Evolutionary conservation across 2,888 invertebrate species (phyloP).

Genomic region (Acleris literana): DNA sequence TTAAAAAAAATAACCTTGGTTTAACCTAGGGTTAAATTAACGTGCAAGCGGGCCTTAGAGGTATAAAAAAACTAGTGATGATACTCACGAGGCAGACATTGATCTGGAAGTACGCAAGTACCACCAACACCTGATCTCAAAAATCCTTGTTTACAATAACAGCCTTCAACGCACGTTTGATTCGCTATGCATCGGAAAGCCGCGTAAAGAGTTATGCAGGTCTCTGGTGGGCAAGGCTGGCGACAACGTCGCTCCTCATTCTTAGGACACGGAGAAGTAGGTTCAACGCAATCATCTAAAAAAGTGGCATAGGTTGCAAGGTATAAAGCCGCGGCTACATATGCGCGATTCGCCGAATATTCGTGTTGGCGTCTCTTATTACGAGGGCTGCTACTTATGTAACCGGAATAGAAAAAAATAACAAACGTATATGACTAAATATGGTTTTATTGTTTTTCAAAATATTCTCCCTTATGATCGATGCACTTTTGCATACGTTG

Average conservation of each 20-base stretch:
- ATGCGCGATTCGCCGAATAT: too few relatives aligned
- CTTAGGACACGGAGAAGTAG: slow-evolving; percentile 7
- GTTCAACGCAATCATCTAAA: slow-evolving; percentile 2
- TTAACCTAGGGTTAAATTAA: too few relatives aligned
- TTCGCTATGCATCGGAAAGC: slow-evolving; percentile 8
- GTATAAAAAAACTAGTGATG: too few relatives aligned
- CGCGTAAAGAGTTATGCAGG: slow-evolving; percentile 13
- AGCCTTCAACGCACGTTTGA: slow-evolving; percentile 30
- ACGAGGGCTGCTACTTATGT: too few relatives aligned
- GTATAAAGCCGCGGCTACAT: background rate
- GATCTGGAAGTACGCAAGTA: slow-evolving; percentile 21
- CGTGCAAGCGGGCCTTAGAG: too few relatives aligned
- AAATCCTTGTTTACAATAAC: slow-evolving; percentile 28
- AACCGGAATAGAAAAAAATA: too few relatives aligned
- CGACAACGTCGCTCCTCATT: slow-evolving; percentile 22
- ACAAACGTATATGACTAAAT: too few relatives aligned
- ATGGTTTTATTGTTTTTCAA: too few relatives aligned
- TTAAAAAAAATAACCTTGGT: too few relatives aligned
- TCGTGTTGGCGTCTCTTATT: too few relatives aligned
- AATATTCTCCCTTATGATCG: too few relatives aligned
- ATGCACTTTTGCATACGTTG: too few relatives aligned
- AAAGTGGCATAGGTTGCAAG: background rate
- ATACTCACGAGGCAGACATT: slow-evolving; percentile 27
- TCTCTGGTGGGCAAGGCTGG: slow-evolving; percentile 19
- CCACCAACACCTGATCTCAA: slow-evolving; percentile 14